A percentile compares a stretch with the other conserved stretches of the same genome.
Conservation (phyloP, 2,797 vertebrate species). For the Florisuga fusca region DNA sequence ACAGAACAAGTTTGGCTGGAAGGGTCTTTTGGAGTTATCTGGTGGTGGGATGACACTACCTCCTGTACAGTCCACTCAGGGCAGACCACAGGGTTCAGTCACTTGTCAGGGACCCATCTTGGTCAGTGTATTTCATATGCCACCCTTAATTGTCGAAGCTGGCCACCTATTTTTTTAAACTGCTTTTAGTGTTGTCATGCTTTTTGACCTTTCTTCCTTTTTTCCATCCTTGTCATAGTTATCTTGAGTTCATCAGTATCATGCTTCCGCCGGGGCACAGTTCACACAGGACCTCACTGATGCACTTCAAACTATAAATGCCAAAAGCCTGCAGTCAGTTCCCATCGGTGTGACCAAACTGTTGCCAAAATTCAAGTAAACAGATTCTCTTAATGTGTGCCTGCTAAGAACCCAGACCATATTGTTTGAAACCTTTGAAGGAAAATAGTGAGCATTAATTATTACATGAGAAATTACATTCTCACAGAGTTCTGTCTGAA, state of each 20-base stretch:
- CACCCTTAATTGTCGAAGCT: not conserved
- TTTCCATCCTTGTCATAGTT: not conserved
- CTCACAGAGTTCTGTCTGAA: not conserved
- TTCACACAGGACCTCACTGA: not conserved
- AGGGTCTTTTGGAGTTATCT: not conserved
- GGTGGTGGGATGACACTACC: not conserved
- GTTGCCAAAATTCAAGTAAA: not conserved
- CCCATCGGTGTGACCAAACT: not conserved
- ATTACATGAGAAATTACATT: not conserved
- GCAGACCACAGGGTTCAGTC: not conserved
- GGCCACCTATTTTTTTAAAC: not conserved
- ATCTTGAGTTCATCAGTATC: not conserved
- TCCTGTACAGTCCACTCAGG: not conserved
- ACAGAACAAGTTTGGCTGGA: not conserved
- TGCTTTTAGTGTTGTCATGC: not conserved
- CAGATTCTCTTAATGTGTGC: not conserved
- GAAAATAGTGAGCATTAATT: not conserved
- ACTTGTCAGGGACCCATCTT: not conserved
- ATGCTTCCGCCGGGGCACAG: not conserved
- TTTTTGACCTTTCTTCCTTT: not conserved
- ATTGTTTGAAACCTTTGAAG: not conserved
- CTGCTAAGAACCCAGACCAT: not conserved
- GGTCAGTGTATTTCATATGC: too few species aligned
- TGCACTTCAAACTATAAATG: not conserved
- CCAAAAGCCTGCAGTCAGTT: not conserved